These are phyloP conservation scores for Neotragus moschatus DNA, from an alignment of 2,113 vertebrate genomes.

Conservation along the genomic window DNA sequence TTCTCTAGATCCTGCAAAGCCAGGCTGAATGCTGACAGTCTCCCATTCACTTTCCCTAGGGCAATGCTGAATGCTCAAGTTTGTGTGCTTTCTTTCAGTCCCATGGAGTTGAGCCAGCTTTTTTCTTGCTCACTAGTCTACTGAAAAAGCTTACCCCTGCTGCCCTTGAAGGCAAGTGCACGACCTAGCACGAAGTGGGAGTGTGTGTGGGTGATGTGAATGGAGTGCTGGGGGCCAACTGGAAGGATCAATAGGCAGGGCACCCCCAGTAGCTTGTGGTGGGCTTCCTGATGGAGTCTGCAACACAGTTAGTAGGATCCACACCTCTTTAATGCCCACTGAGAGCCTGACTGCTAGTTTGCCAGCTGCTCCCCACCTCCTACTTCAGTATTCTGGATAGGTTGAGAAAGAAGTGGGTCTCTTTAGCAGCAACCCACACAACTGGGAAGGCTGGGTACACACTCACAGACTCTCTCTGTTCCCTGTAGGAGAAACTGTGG, in stretches of 20 bases:
- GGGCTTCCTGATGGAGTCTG: not conserved
- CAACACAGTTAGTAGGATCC: not conserved
- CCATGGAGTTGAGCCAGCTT: not conserved
- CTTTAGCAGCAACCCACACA: not conserved
- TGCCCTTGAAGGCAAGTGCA: not conserved
- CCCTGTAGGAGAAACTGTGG: not conserved
- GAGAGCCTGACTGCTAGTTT: not conserved
- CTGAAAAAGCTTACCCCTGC: not conserved
- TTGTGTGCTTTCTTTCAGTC: not conserved
- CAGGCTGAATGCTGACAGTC: not conserved
- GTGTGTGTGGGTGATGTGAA: not conserved
- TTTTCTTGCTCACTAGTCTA: not conserved
- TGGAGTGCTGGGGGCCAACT: not conserved
- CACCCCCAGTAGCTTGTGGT: not conserved
- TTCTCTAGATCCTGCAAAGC: not conserved
- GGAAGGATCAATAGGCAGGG: not conserved
- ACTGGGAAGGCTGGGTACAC: not conserved
- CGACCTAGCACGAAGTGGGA: not conserved
- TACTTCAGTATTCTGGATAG: not conserved
- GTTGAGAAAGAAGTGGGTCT: not conserved
- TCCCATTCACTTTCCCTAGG: not conserved
- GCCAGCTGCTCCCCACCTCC: not conserved
- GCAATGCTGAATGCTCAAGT: not conserved
- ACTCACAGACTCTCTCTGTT: not conserved
- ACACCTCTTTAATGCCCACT: not conserved